A percentile compares a stretch with the other conserved stretches of the same genome.
Evolutionary conservation across 2,113 vertebrate species (phyloP).

Genomic region (Hirundichthys speculiger): DNA sequence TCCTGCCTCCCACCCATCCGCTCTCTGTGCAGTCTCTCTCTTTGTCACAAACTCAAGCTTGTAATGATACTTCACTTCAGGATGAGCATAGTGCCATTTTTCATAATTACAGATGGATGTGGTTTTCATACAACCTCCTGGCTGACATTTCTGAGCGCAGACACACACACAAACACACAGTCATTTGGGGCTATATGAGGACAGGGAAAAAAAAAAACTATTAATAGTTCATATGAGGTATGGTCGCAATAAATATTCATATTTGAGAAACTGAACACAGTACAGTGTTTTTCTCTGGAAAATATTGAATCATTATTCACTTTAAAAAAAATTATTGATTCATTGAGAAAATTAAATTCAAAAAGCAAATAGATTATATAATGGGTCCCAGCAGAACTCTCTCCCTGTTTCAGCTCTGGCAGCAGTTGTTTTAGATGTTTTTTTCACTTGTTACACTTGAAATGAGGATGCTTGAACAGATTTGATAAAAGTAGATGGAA

Average conservation of each 20-base stretch:
- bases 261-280: not conserved
- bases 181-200: constrained; percentile 39
- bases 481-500: no score
- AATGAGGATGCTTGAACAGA: no score
- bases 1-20: not conserved
- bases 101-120: constrained; percentile 67
- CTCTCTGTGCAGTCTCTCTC: constrained; percentile 41
- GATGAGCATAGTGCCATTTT: constrained; percentile 59
- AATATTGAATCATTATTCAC: no score
- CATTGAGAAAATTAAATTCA: no score
- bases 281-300: not conserved
- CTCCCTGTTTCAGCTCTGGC: no score
- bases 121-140: constrained; percentile 61
- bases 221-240: constrained; percentile 28
- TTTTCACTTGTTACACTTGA: no score
- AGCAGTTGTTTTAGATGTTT: no score
- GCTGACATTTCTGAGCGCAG: constrained; percentile 73
- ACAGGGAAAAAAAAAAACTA: constrained; percentile 19
- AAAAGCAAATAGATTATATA: no score
- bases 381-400: no score
- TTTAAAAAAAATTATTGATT: no score
- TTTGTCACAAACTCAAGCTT: constrained; percentile 39
- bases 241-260: not conserved
- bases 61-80: constrained; percentile 63
- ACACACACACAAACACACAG: constrained; percentile 8